Evolutionary conservation across 2,113 vertebrate species (phyloP), one percentile per base, ranked within the genome.

Genomic region (Carassius carassius): DNA sequence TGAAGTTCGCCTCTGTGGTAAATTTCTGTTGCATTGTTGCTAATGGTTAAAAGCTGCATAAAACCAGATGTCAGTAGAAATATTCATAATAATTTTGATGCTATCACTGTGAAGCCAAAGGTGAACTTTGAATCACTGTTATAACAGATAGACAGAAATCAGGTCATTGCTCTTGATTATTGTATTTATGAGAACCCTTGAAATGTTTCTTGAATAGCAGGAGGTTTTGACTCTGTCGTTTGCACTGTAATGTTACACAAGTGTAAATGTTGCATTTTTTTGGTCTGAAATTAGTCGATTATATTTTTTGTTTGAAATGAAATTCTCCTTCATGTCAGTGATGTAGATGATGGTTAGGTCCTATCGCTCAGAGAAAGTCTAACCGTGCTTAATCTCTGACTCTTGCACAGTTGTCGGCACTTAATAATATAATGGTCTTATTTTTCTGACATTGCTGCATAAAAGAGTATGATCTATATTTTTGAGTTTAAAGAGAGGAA

Each of bases 81-180:
- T 11, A n/a, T 86, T 51, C 35, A 67, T 79, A 29, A 76, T 16
- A 44, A 47, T 12, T 67, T 51, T 88, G 49, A 54, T 67, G 63
- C 82, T 54, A 79, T 90, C 92, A 93, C 92, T 94, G 93, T 94
- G 91, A 93, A 83, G 89, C 87, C 87, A 87, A 84, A 92, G 86
- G 77, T 85, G 56, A 83, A 87, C 78, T 78, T 67, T 73, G 65
- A 77, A 73, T 82, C 87, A 49, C 82, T 73, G 12, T 21, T 62
- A 78, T 25, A 44, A 19, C 81, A 81, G 35, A 76, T 9, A 29
- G 8, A 77, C 60, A 62, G 51, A 82, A 77, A 77, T 87, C 83
- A 84, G 83, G 78, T 81, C 49, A 29, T 77, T 58, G 75, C 29
- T 77, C 9, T 58, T 77, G 11, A 58, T n/a, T 29, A 35, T 80